These are phyloP conservation scores for Gibbula magus DNA, from an alignment of 2,888 invertebrate species.

Conservation along the genomic window DNA sequence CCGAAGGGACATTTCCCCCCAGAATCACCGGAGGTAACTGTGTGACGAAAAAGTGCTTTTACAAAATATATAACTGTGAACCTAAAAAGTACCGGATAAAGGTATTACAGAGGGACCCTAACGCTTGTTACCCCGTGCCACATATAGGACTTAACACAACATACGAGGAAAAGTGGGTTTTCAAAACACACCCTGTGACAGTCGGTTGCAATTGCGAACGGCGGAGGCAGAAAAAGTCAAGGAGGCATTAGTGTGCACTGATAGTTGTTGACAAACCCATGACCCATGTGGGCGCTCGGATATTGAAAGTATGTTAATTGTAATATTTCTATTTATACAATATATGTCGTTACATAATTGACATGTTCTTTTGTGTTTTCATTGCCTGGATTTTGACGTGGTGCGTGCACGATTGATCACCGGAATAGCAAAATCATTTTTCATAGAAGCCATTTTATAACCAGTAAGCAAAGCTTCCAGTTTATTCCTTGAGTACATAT, in stretches of 20 bases:
- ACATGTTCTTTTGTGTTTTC: too few species aligned
- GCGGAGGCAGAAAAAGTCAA: constrained; percentile 29
- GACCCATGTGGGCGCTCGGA: too few species aligned
- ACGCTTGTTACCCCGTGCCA: constrained; percentile 67
- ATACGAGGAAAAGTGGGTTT: constrained; percentile 66
- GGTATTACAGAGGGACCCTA: constrained; percentile 63
- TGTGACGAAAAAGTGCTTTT: constrained; percentile 63
- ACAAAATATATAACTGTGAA: constrained; percentile 64
- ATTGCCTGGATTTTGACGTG: too few species aligned
- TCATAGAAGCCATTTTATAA: too few species aligned
- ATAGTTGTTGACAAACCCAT: neutral
- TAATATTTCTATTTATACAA: too few species aligned
- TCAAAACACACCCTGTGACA: constrained; percentile 54
- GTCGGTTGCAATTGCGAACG: constrained; percentile 65
- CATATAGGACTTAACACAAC: constrained; percentile 54
- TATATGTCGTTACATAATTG: too few species aligned
- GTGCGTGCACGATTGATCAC: too few species aligned
- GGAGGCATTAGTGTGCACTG: constrained; percentile 24
- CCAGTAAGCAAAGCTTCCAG: too few species aligned
- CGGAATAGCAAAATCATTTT: too few species aligned
- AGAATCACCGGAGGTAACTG: constrained; percentile 61
- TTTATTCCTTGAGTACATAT: too few species aligned
- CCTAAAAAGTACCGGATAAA: constrained; percentile 65
- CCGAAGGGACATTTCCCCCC: constrained; percentile 63
- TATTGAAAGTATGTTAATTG: too few species aligned